phyloP scores from a whole-genome alignment of 2,113 vertebrate species.

The Pelmatolapia mariae region DNA sequence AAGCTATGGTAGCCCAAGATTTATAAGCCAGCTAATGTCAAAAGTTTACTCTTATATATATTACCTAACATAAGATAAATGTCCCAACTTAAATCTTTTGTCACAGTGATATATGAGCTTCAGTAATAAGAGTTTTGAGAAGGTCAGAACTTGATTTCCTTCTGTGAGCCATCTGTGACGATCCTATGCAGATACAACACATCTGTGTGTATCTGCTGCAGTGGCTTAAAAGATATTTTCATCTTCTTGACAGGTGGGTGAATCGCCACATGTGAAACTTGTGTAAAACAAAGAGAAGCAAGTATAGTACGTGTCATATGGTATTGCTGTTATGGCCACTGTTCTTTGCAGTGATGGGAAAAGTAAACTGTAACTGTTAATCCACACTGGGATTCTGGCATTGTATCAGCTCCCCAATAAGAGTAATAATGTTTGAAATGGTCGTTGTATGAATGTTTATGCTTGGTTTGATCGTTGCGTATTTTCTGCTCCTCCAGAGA shows the following conservation, averaged over 20 bases:
- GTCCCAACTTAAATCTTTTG: conserved; percentile 37
- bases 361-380: neutral
- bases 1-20: neutral
- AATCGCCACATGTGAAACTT: conserved; percentile 13
- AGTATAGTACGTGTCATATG: neutral
- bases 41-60: conserved; percentile 6
- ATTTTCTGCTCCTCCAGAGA: neutral
- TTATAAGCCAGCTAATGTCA: conserved; percentile 16
- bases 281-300: conserved; percentile 19
- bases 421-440: neutral
- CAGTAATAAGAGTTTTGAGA: conserved; percentile 41
- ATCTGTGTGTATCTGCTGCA: conserved; percentile 26
- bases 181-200: conserved; percentile 6
- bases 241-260: conserved; percentile 32
- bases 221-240: conserved; percentile 17
- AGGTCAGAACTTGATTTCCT: conserved; percentile 19
- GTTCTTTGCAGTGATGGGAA: neutral
- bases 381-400: neutral
- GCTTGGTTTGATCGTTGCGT: neutral
- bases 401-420: neutral
- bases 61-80: conserved; percentile 20
- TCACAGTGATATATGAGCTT: conserved; percentile 42
- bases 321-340: neutral
- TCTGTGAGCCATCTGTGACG: conserved; percentile 15
- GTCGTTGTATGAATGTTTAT: neutral